Conservation (phyloP, 2,888 invertebrate species). For the Tiliacea aurago region DNA sequence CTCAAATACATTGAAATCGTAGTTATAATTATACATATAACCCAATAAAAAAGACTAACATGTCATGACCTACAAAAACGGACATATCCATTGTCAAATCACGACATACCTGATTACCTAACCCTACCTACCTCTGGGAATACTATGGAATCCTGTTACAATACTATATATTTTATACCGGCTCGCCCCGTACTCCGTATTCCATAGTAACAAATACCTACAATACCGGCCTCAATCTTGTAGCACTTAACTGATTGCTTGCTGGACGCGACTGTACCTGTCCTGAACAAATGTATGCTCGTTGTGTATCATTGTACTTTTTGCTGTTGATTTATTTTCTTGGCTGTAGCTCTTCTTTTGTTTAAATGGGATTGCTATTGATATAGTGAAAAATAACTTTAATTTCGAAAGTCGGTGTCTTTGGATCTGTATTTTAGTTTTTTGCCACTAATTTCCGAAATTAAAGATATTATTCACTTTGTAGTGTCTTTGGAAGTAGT, state of each 20-base stretch:
- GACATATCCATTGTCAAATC: slow-evolving; percentile 43
- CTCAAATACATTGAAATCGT: not conserved
- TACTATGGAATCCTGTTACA: slow-evolving; percentile 29
- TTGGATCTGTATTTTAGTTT: no score
- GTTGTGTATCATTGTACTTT: slow-evolving; percentile 58
- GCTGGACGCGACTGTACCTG: slow-evolving; percentile 67
- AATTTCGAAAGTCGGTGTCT: no score
- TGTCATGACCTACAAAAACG: slow-evolving; percentile 37
- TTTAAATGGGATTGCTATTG: slow-evolving; percentile 16
- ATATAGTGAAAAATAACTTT: no score
- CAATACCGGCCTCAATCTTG: slow-evolving; percentile 68
- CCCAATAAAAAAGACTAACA: not conserved
- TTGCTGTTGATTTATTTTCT: slow-evolving; percentile 57
- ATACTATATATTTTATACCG: slow-evolving; percentile 18
- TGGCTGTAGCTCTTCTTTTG: slow-evolving; percentile 20
- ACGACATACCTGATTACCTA: slow-evolving; percentile 43
- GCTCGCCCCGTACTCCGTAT: slow-evolving; percentile 37
- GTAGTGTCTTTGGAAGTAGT: no score
- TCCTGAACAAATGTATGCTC: slow-evolving; percentile 53
- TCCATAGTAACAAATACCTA: slow-evolving; percentile 44
- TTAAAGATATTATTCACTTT: no score
- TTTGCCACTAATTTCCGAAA: no score
- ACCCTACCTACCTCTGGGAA: slow-evolving; percentile 55
- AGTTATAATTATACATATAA: no score
- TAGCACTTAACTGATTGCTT: slow-evolving; percentile 82